Conservation (phyloP, 2,797 vertebrate genomes). For the Myotis findleyi region DNA sequence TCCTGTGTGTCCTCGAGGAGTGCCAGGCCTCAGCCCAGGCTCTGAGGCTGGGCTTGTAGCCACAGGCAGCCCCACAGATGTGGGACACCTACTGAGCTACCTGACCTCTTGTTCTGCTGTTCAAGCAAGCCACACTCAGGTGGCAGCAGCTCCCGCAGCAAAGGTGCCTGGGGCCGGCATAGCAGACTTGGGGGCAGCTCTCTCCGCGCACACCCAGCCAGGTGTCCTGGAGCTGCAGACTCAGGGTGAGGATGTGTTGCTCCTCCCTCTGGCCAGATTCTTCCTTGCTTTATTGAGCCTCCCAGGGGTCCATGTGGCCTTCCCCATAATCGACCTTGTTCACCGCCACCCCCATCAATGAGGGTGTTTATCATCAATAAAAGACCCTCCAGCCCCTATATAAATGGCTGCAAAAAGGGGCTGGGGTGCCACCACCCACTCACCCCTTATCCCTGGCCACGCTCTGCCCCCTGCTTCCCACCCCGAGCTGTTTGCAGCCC, state of each 20-base stretch:
- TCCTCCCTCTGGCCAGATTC: neutral
- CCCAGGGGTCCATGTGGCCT: neutral
- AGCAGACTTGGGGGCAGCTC: neutral
- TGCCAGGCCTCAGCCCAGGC: neutral
- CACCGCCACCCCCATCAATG: neutral
- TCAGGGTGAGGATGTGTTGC: neutral
- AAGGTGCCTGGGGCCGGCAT: fast-evolving
- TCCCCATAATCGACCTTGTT: neutral
- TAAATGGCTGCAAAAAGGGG: neutral
- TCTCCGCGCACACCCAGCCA: fast-evolving
- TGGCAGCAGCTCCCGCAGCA: neutral
- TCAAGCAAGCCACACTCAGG: neutral
- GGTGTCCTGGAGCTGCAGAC: neutral
- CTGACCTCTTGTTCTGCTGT: neutral
- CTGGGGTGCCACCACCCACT: neutral
- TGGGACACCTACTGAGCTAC: neutral
- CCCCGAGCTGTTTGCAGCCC: fast-evolving
- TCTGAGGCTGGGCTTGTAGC: neutral
- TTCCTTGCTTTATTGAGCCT: neutral
- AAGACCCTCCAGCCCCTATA: neutral
- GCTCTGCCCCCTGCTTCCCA: neutral
- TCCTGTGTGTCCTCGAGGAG: neutral
- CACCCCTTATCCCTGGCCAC: neutral
- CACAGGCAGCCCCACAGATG: neutral
- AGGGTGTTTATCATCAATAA: neutral